Evolutionary conservation across 2,113 vertebrate genomes (phyloP).

Genomic region (Rhinolophus ferrumequinum): DNA sequence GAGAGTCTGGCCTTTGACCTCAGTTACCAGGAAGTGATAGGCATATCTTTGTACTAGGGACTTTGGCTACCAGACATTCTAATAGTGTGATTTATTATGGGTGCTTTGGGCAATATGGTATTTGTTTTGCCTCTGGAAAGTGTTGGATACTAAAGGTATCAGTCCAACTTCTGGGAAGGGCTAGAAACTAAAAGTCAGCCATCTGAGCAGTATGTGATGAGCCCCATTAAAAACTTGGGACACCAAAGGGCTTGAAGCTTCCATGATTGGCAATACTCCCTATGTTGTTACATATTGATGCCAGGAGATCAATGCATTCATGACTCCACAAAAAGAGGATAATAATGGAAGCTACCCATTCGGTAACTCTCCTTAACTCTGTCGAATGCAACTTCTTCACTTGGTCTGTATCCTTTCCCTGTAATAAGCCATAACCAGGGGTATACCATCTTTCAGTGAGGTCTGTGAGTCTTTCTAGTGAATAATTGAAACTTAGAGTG

Average conservation of each 20-base stretch:
- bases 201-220: background rate
- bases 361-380: background rate
- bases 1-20: background rate
- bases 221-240: background rate
- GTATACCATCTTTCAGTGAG: background rate
- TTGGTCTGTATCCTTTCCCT: background rate
- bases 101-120: background rate
- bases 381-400: background rate
- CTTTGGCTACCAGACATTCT: background rate
- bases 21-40: background rate
- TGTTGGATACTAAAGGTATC: background rate
- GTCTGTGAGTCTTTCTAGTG: background rate
- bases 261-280: background rate
- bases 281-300: background rate
- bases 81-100: conserved; percentile 22
- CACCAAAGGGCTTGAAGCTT: background rate
- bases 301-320: background rate
- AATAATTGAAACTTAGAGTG: background rate
- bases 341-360: background rate
- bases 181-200: background rate
- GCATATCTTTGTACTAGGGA: background rate
- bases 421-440: background rate
- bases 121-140: background rate
- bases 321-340: background rate
- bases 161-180: background rate